Percentiles rank a stretch among this genome's conserved stretches.
Evolutionary conservation across 2,888 invertebrate genomes (phyloP).

Genomic region (Nipponacmea schrenckii): DNA sequence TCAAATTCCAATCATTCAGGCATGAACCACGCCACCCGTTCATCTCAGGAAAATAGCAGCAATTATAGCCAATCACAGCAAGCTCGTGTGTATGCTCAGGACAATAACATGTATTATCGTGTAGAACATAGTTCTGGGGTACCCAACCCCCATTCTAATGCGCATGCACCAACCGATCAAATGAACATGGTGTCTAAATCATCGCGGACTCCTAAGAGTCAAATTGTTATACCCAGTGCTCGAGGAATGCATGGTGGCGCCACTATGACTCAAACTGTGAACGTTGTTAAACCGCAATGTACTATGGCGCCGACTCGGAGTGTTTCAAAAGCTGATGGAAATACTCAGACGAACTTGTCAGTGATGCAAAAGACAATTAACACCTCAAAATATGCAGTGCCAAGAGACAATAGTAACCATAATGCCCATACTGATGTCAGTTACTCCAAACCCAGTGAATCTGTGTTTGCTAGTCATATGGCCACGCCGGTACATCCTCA

Average conservation of each 20-base stretch:
- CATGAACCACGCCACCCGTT: slow-evolving; percentile 10
- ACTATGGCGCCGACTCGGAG: slow-evolving; percentile 37
- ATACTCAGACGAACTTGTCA: slow-evolving; percentile 54
- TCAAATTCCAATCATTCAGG: slow-evolving; percentile 11
- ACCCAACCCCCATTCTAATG: neutral
- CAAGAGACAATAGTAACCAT: slow-evolving; percentile 33
- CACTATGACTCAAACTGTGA: slow-evolving; percentile 47
- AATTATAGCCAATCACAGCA: slow-evolving; percentile 14
- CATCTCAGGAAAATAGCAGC: slow-evolving; percentile 19
- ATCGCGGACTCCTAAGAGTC: slow-evolving; percentile 22
- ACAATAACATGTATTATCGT: neutral
- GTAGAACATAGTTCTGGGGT: neutral
- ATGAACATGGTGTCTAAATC: slow-evolving; percentile 27
- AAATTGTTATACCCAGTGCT: slow-evolving; percentile 34
- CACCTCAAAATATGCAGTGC: slow-evolving; percentile 38
- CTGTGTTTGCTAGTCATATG: slow-evolving; percentile 24
- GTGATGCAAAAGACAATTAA: slow-evolving; percentile 49
- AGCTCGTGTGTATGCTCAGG: neutral
- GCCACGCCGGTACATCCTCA: slow-evolving; percentile 1
- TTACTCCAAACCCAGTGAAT: slow-evolving; percentile 20
- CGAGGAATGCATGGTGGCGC: slow-evolving; percentile 22
- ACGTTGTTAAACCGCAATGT: slow-evolving; percentile 58
- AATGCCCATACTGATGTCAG: slow-evolving; percentile 3
- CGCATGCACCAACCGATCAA: neutral
- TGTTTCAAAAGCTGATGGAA: slow-evolving; percentile 48